Base-by-base conservation (phyloP, 2,797 vertebrate species). In the Thunnus albacares region DNA sequence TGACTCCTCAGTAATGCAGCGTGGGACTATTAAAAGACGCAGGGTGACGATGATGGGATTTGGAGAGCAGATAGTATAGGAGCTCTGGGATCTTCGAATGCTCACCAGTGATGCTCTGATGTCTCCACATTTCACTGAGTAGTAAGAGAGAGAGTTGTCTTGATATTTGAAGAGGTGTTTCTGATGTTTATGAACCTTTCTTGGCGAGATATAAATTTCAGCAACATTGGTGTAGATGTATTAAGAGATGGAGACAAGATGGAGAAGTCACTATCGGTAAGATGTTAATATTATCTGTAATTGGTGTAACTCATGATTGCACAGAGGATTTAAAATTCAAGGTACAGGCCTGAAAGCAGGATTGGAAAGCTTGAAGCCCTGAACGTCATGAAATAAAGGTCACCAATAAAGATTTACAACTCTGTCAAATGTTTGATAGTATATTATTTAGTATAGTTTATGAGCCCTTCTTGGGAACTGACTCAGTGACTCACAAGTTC, bases 401-500 rank as follows among this genome's bases (percentile, higher is more conserved):
- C 38, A 30, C 8, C 35, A 56, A 71, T 65, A 67, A 20, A 15
- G 2, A 75, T 53, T 9, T 53, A 17, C 26, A 58, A n/a, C 18
- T n/a, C 4, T 3, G 13, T 22, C n/a, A 60, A 58, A 20, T 9
- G 18, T 2, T 9, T 41, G 15, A 28, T 52, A 11, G 5, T 49
- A 12, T 26, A 38, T 22, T 11, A n/a, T 20, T 51, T 51, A 51
- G 18, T 18, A 11, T 17, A 2, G 18, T 84, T 81, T 75, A 71
- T 24, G 4, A 56, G 45, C 38, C 18, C 0, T 22, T 18, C 13
- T 57, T 58, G 30, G 62, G 56, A 59, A 30, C 35, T 14, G 61
- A 79, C 18, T 24, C 61, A 1, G 73, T 89, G 90, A 92, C 82
- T 88, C 88, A 92, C 38, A 43, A 30, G 51, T 93, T 91, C 86